A percentile compares a stretch with the other conserved stretches of the same genome.
phyloP scores from a whole-genome alignment of 2,797 vertebrate genomes.

The Myotis pilosus region DNA sequence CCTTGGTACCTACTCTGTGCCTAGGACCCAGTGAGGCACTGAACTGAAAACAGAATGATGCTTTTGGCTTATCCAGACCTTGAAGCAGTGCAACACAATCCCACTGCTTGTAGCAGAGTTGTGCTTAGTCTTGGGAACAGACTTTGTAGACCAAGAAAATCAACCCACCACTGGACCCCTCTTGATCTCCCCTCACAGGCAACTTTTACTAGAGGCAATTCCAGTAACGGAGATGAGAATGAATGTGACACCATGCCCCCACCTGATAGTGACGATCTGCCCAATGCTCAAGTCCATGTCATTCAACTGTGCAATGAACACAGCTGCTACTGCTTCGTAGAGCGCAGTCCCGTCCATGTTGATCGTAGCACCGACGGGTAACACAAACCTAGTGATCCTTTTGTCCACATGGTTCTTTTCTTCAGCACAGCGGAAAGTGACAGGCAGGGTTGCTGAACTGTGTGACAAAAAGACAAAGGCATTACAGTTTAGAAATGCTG shows the following conservation, averaged over 20 bases:
- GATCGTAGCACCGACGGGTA: slow-evolving; percentile 97
- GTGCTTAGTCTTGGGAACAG: neutral
- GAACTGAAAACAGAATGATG: neutral
- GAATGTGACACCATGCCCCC: neutral
- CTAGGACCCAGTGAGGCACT: neutral
- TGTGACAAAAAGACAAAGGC: slow-evolving; percentile 50
- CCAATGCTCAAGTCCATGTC: slow-evolving; percentile 91
- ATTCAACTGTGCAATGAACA: slow-evolving; percentile 97
- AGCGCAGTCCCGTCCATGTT: slow-evolving; percentile 99
- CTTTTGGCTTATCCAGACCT: neutral
- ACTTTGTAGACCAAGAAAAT: neutral
- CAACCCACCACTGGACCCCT: neutral
- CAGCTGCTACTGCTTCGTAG: slow-evolving; percentile 96
- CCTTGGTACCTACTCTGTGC: neutral
- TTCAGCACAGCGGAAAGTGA: slow-evolving; percentile 97
- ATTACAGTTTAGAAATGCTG: neutral
- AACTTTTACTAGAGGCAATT: neutral
- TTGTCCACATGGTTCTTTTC: slow-evolving; percentile 95
- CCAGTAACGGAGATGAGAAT: neutral
- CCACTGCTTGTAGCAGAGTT: neutral
- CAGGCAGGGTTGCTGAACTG: slow-evolving; percentile 96
- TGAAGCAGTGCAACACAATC: neutral
- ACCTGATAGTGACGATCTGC: slow-evolving; percentile 97
- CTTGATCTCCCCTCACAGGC: neutral
- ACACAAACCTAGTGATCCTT: slow-evolving; percentile 96